Conservation (phyloP, 2,888 invertebrate genomes). For the Proisotoma minuta region DNA sequence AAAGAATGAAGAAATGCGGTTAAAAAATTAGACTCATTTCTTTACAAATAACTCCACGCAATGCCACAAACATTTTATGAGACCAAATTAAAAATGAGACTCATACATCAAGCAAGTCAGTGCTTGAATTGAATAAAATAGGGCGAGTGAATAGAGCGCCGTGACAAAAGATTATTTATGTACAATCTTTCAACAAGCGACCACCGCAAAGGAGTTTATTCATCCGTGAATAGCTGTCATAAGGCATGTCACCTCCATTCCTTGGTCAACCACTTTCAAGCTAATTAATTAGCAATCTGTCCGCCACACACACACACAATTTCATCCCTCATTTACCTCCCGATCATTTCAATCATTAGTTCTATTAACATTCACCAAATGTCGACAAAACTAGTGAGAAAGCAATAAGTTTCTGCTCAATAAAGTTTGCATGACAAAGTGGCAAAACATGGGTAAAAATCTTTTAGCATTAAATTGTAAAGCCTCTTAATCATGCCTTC, state of each 20-base stretch:
- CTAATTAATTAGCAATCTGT: slow-evolving; percentile 12
- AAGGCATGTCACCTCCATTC: slow-evolving; percentile 12
- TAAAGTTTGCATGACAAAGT: too few relatives aligned
- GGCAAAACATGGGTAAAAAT: too few relatives aligned
- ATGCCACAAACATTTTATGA: neutral
- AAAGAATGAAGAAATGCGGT: slow-evolving; percentile 44
- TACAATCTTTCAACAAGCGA: slow-evolving; percentile 13
- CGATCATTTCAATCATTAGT: too few relatives aligned
- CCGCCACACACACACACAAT: slow-evolving; percentile 10
- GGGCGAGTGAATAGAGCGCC: slow-evolving; percentile 4
- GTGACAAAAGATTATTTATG: slow-evolving; percentile 18
- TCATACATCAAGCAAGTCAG: neutral
- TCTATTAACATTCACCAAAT: too few relatives aligned
- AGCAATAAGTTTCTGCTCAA: too few relatives aligned
- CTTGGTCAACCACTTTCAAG: neutral
- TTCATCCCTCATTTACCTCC: neutral
- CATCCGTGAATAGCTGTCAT: slow-evolving; percentile 13
- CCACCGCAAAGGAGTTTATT: slow-evolving; percentile 8
- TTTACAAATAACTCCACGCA: neutral
- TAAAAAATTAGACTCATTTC: slow-evolving; percentile 1
- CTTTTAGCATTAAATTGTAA: too few relatives aligned
- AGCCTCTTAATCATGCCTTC: too few relatives aligned
- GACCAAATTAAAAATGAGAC: too few relatives aligned
- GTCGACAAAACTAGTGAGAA: too few relatives aligned
- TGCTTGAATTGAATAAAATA: slow-evolving; percentile 10